phyloP scores from a whole-genome alignment of 2,888 invertebrate species.

The Cabera pusaria region DNA sequence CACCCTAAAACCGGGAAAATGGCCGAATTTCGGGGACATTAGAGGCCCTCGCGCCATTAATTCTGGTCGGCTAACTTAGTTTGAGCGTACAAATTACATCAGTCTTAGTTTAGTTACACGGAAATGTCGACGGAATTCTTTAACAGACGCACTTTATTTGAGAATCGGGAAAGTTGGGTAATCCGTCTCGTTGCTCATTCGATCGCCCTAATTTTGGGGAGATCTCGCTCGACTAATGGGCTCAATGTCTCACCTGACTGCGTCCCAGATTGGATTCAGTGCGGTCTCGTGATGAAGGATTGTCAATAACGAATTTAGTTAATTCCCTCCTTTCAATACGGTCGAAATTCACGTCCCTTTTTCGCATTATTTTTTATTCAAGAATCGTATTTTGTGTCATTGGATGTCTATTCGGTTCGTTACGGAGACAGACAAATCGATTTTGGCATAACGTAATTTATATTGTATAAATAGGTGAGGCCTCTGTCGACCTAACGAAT shows the following conservation, averaged over 20 bases:
- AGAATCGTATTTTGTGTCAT: no score
- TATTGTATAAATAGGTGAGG: no score
- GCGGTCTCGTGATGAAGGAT: slow-evolving; percentile 12
- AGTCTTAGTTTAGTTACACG: slow-evolving; percentile 60
- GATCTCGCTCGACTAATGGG: slow-evolving; percentile 63
- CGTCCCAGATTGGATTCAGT: slow-evolving; percentile 35
- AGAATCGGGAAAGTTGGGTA: slow-evolving; percentile 53
- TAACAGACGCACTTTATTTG: slow-evolving; percentile 48
- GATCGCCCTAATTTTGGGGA: slow-evolving; percentile 65
- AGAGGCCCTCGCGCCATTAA: slow-evolving; percentile 59
- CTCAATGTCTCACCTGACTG: slow-evolving; percentile 67
- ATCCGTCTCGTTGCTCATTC: slow-evolving; percentile 63
- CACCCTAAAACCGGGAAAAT: slow-evolving; percentile 43
- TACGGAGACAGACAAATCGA: no score
- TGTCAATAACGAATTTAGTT: slow-evolving; percentile 13
- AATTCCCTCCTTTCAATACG: neutral
- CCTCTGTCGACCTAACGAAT: no score
- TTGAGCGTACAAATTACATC: slow-evolving; percentile 62
- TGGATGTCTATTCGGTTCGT: no score
- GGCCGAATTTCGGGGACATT: slow-evolving; percentile 48
- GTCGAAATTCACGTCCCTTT: no score
- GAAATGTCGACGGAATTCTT: slow-evolving; percentile 59
- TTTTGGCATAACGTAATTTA: no score
- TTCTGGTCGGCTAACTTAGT: slow-evolving; percentile 57
- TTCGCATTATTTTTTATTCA: no score